These are phyloP conservation scores for Eucera pruinosa DNA, from an alignment of 2,888 invertebrate genomes.

Conservation along the genomic window DNA sequence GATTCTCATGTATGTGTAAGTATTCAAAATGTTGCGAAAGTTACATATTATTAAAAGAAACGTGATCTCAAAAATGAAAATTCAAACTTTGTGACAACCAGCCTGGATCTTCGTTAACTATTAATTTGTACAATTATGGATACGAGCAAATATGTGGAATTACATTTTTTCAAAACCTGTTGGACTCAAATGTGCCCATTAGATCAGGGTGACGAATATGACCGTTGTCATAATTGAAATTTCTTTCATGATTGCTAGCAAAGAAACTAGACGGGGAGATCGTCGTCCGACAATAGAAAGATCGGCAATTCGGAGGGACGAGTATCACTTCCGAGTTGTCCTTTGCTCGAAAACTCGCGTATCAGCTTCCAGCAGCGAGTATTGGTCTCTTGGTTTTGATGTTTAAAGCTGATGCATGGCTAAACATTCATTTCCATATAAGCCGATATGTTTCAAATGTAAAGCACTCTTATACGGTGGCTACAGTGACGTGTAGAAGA, in stretches of 20 bases:
- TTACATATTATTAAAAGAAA: too few species aligned
- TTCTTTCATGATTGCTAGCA: slow-evolving; percentile 42
- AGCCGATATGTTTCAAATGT: slow-evolving; percentile 80
- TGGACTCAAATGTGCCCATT: slow-evolving; percentile 14
- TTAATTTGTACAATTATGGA: slow-evolving; percentile 6
- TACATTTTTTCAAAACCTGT: slow-evolving; percentile 17
- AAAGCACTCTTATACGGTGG: slow-evolving; percentile 67
- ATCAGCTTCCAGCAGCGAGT: slow-evolving; percentile 59
- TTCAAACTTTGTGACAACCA: too few species aligned
- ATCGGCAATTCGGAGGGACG: slow-evolving; percentile 39
- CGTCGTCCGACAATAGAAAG: slow-evolving; percentile 51
- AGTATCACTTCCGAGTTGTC: slow-evolving; percentile 67
- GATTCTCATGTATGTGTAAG: too few species aligned
- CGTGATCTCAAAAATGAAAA: too few species aligned
- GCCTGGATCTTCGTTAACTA: too few species aligned
- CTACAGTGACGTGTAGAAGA: slow-evolving; percentile 51
- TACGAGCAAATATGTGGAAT: slow-evolving; percentile 2
- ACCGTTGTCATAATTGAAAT: slow-evolving; percentile 39
- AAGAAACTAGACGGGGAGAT: slow-evolving; percentile 47
- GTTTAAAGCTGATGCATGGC: slow-evolving; percentile 71
- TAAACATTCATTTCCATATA: slow-evolving; percentile 80
- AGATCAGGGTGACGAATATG: slow-evolving; percentile 14
- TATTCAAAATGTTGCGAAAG: too few species aligned
- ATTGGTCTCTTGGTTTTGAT: slow-evolving; percentile 47
- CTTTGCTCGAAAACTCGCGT: slow-evolving; percentile 40